phyloP scores from a whole-genome alignment of 2,113 vertebrate genomes.

The Python bivittatus region DNA sequence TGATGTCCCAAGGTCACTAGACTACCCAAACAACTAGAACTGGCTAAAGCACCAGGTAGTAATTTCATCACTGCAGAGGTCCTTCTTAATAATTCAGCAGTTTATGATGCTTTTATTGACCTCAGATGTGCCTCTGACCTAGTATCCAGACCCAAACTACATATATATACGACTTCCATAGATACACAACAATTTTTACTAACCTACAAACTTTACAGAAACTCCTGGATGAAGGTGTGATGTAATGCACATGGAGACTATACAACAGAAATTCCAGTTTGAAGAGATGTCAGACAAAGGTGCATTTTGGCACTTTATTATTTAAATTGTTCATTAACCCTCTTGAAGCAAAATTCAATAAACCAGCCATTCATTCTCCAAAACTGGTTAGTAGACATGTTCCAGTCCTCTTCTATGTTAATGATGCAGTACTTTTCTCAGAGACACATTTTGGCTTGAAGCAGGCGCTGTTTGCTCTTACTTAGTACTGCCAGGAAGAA shows the following conservation, averaged over 20 bases:
- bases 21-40: neutral
- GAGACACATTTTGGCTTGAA: neutral
- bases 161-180: neutral
- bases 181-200: neutral
- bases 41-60: too few relatives aligned
- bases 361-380: neutral
- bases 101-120: neutral
- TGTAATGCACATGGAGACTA: neutral
- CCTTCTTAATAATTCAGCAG: too few relatives aligned
- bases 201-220: neutral
- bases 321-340: neutral
- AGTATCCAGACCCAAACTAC: neutral
- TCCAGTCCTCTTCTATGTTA: neutral
- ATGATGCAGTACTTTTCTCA: neutral
- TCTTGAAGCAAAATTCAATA: neutral
- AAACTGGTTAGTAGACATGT: neutral
- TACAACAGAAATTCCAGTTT: neutral
- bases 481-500: neutral
- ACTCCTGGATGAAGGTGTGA: neutral
- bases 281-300: neutral
- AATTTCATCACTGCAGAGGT: too few relatives aligned
- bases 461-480: neutral
- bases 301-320: neutral
- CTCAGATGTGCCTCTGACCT: neutral
- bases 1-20: neutral